Conservation (phyloP, 92 coral and sea anemone species). For the Zoanthus sociatus region DNA sequence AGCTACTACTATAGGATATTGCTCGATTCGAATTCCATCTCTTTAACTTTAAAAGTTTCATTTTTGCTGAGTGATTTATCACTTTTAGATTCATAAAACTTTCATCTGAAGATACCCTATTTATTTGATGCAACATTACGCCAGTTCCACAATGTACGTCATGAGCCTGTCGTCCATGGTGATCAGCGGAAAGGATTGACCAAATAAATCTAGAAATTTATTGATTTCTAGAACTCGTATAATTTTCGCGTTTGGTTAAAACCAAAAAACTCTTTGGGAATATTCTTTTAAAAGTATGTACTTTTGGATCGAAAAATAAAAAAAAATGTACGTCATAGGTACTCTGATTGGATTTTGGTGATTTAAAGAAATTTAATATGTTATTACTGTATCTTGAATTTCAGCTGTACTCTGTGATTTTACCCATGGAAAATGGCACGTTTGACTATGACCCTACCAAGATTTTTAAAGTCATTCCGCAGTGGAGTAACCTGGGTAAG, state of each 20-base stretch:
- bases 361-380: too few relatives aligned
- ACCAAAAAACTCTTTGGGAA: too few relatives aligned
- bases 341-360: too few relatives aligned
- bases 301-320: too few relatives aligned
- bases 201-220: too few relatives aligned
- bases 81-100: neutral
- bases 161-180: neutral
- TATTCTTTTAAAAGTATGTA: too few relatives aligned
- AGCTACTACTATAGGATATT: neutral
- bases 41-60: constrained; percentile 4
- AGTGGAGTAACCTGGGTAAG: constrained; percentile 35
- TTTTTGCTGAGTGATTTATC: constrained; percentile 3
- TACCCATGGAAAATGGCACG: constrained; percentile 71
- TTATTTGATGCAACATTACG: neutral
- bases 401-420: constrained; percentile 82
- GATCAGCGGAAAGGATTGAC: too few relatives aligned
- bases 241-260: too few relatives aligned
- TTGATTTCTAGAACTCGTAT: too few relatives aligned
- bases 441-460: constrained; percentile 58
- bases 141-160: neutral
- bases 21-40: neutral
- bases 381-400: neutral
- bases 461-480: constrained; percentile 60
- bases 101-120: neutral
- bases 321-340: too few relatives aligned